Evolutionary conservation across 2,797 vertebrate genomes (phyloP), one percentile per base, ranked within the genome.

Genomic region (Mallotus villosus): DNA sequence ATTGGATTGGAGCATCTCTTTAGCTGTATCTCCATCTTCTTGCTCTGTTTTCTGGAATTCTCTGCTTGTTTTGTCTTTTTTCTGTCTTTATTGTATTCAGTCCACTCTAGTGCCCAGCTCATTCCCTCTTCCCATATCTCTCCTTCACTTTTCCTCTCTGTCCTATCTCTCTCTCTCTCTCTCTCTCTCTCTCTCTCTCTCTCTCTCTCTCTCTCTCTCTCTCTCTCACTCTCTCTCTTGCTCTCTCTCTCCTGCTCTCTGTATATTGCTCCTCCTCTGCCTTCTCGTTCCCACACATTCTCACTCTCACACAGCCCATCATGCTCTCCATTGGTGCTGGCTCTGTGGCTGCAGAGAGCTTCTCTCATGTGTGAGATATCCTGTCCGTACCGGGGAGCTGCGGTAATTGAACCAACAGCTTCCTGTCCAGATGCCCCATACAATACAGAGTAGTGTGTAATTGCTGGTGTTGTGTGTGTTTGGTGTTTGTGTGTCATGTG

Each of bases 381-480:
- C 29, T 46, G 17, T 65, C 55, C 41, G 68, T 70, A 46, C 59
- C 17, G 3, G n/a, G 24, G 32, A 74, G 66, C 66, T 21, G 53
- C 19, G 77, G n/a, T 75, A 76, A 64, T 58, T 32, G 24, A 82
- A 63, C 17, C 6, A 27, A 63, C 22, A 16, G 46, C 62, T 68
- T 78, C 8, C 21, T 59, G 29, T 68, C 0, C 6, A 4, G 72
- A 75, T 80, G 21, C 59, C 24, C 78, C 76, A 32, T 29, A 34
- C 22, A 64, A 11, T 6, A 12, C 16, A 46, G 49, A 4, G 49
- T 11, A 14, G 51, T 55, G 51, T 55, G 51, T 55, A n/a, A 17
- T 17, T 55, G 51, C 19, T 5, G 16, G 0, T n/a, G 12, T 14
- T 53, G 24, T 67, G 49, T 57, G 24, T 68, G 49, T 58, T 32